Conservation (phyloP, 1,140 invertebrate genomes). For the Platorchestia sp. region DNA sequence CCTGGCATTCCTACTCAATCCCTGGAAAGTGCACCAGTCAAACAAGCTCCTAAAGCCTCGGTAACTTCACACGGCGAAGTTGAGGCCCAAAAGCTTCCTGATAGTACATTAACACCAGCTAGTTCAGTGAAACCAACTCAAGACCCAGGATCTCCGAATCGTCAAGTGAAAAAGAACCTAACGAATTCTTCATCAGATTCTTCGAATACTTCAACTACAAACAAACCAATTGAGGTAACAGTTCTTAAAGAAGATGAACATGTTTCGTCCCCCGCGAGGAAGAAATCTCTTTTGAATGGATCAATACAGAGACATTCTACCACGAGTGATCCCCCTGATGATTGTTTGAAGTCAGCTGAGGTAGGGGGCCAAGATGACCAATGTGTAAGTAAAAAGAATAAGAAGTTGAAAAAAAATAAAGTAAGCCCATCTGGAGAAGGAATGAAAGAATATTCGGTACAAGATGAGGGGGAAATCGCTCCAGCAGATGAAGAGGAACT, state of each 20-base stretch:
- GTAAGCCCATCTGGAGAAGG: constrained; percentile 59
- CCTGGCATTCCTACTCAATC: not conserved
- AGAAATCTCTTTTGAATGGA: not conserved
- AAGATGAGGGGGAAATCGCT: constrained; percentile 63
- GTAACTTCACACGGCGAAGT: not conserved
- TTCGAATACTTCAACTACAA: not conserved
- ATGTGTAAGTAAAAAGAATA: constrained; percentile 63
- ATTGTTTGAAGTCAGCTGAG: not conserved
- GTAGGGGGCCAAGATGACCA: constrained; percentile 56
- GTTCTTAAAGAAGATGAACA: not conserved
- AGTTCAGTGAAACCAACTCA: not conserved
- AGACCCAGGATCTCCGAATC: not conserved
- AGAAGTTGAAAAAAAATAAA: constrained; percentile 60
- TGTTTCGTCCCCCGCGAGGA: not conserved
- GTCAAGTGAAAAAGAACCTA: not conserved
- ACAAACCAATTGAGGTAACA: not conserved
- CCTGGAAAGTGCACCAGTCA: not conserved
- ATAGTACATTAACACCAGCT: not conserved
- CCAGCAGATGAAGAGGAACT: constrained; percentile 58
- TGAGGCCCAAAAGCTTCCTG: not conserved
- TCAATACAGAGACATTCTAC: not conserved
- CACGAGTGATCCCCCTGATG: not conserved
- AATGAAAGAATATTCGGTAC: too few relatives aligned
- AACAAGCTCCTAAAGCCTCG: not conserved
- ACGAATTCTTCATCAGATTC: not conserved